Evolutionary conservation across 1,140 invertebrate species (phyloP), one percentile per base, ranked within the genome.

Genomic region (Drosophila asahinai): DNA sequence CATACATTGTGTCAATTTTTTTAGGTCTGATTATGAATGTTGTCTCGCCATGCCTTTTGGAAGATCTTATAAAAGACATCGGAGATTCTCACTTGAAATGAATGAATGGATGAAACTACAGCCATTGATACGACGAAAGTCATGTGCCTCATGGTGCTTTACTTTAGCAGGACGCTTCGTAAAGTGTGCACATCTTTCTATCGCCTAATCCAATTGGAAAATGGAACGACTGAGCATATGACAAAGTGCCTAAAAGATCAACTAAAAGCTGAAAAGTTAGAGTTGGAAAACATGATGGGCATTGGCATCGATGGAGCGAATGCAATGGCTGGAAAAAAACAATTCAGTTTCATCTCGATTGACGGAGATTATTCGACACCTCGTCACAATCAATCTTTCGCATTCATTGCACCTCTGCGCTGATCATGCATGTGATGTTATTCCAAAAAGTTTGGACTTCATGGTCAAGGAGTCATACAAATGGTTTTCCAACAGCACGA

Each of bases 391-490:
- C 2, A 47, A 47, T 11, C 45, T 47, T 47, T 11, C 45, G 45
- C 45, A 47, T 47, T 47, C 17, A 8, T 47, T 47, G 45, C 45
- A 47, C 45, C 11, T 19, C 6, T 47, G 45, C 19, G 17, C 3
- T 47, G 45, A 43, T 30, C 25, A 52, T 52, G 49, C 49, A 22
- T 52, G 25, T 12, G 49, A 52, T 52, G 8, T 52, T 3, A 4
- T 52, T 15, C 49, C 49, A 11, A 52, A 52, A 52, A 52, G 49
- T 9, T 30, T 30, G 14, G 25, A 52, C 49, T 51, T 51, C 49
- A 51, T 51, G 49, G 49, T 30, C 15, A 51, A 51, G 49, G 49
- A 51, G 49, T 51, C 49, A 51, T 25, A 51, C 15, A 51, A 51
- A 51, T 43, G n/a, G 42, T n/a, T 43, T 7, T 43, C 42, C 1